These are phyloP conservation scores for Apis dorsata DNA, from an alignment of 1,140 invertebrate species.

Conservation along the genomic window DNA sequence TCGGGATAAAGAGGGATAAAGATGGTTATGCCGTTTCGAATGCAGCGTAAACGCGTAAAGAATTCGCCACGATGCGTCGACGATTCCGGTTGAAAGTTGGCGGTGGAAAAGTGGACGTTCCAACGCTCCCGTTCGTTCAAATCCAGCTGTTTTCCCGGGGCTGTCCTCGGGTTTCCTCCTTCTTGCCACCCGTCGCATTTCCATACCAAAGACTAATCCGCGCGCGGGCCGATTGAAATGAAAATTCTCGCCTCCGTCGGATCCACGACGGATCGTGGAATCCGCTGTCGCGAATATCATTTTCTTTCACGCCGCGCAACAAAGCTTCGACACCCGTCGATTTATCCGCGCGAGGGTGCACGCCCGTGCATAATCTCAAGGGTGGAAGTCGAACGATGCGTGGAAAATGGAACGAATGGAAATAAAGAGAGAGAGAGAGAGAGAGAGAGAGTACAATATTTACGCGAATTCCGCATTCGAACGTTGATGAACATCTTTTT, in stretches of 20 bases:
- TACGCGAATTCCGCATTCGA: constrained; percentile 9
- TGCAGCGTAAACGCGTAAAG: too few species aligned
- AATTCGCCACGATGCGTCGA: too few species aligned
- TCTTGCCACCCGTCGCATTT: constrained; percentile 58
- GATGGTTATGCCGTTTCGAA: too few species aligned
- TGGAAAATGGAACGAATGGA: neutral
- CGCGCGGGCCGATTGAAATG: constrained; percentile 69
- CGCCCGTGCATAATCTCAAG: neutral
- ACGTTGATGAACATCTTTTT: constrained; percentile 1
- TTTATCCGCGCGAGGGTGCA: constrained; percentile 52
- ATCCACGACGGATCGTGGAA: neutral
- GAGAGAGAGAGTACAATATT: neutral
- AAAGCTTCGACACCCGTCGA: constrained; percentile 56
- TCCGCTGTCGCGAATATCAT: constrained; percentile 16
- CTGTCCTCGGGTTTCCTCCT: constrained; percentile 14
- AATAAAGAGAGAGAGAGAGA: too few species aligned
- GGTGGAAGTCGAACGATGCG: neutral
- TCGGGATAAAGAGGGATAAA: too few species aligned
- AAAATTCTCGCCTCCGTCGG: constrained; percentile 59
- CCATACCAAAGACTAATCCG: constrained; percentile 73
- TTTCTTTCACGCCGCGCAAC: constrained; percentile 50
- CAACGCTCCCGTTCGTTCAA: constrained; percentile 64
- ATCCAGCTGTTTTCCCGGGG: constrained; percentile 42
- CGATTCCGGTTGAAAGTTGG: too few species aligned
- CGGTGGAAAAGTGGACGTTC: constrained; percentile 33